phyloP scores from a whole-genome alignment of 2,888 invertebrate species.

The Chironomus tentans region DNA sequence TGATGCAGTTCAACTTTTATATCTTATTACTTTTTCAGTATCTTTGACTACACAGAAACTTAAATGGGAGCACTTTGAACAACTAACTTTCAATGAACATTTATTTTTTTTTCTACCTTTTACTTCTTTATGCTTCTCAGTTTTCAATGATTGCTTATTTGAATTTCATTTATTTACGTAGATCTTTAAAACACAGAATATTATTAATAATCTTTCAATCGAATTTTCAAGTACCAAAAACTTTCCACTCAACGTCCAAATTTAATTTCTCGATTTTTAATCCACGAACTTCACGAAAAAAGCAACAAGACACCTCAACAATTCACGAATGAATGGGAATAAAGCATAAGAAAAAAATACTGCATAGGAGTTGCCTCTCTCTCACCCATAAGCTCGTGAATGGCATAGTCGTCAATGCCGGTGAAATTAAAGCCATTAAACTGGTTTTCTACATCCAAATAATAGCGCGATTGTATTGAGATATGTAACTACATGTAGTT shows the following conservation, averaged over 20 bases:
- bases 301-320: background rate
- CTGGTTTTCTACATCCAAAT: slow-evolving; percentile 5
- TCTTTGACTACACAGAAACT: no score
- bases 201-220: no score
- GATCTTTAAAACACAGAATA: no score
- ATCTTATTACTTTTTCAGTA: no score
- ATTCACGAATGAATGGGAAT: slow-evolving; percentile 7
- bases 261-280: background rate
- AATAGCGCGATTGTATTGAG: no score
- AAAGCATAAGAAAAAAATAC: background rate
- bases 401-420: slow-evolving; percentile 17
- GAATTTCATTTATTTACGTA: no score
- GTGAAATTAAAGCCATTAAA: slow-evolving; percentile 20
- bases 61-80: background rate
- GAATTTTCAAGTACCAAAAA: background rate
- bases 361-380: background rate
- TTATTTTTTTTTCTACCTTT: background rate
- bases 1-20: no score
- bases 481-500: no score
- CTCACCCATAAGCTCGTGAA: background rate
- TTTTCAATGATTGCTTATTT: no score
- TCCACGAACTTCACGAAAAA: background rate
- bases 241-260: background rate
- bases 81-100: background rate
- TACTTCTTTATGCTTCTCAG: no score